These are phyloP conservation scores for Sympetrum striolatum DNA, from an alignment of 2,888 invertebrate species.

Conservation along the genomic window DNA sequence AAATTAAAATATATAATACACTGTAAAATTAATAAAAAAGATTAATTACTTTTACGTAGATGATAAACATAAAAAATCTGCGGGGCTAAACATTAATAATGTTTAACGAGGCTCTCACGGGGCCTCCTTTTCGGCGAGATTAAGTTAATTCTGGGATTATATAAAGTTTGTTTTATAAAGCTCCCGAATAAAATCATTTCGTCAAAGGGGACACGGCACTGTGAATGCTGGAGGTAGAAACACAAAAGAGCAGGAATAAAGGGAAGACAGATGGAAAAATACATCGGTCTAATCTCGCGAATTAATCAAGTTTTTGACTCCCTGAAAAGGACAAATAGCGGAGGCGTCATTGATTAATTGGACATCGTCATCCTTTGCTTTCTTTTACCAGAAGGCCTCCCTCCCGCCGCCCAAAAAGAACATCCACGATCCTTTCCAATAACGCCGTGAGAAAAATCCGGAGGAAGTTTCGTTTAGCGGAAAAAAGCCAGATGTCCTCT, in stretches of 20 bases:
- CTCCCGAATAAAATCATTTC: not conserved
- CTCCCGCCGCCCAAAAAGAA: not conserved
- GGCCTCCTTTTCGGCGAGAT: too few species aligned
- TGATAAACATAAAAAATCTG: too few species aligned
- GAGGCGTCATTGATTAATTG: constrained; percentile 8
- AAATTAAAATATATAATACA: too few species aligned
- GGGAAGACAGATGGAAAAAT: not conserved
- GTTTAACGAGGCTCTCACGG: too few species aligned
- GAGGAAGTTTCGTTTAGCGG: not conserved
- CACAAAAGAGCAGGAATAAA: not conserved
- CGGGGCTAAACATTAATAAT: too few species aligned
- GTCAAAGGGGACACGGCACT: not conserved
- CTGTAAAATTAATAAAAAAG: too few species aligned
- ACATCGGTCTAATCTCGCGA: not conserved
- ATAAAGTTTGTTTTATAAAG: not conserved
- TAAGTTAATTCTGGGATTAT: too few species aligned
- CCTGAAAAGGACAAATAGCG: not conserved
- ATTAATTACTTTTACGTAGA: too few species aligned
- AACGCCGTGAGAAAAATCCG: constrained; percentile 19
- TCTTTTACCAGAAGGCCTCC: not conserved
- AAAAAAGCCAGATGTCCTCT: constrained; percentile 39
- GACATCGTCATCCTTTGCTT: not conserved
- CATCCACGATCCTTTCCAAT: not conserved
- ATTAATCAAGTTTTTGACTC: constrained; percentile 19
- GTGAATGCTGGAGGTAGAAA: not conserved